Conservation (phyloP, 2,113 vertebrate genomes). For the Sisor rabdophorus region DNA sequence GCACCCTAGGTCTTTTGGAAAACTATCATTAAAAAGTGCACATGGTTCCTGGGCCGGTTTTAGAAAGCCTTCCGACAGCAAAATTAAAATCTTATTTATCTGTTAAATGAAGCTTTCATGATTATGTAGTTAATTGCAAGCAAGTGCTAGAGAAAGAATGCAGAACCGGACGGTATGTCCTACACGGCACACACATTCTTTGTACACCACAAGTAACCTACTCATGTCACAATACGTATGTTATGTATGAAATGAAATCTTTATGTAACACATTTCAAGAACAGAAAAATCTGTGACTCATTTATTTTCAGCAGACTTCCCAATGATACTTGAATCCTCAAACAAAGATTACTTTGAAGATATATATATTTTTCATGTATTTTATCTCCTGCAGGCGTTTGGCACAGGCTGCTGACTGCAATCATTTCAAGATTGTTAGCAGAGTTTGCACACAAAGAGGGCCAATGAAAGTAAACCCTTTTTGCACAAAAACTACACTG, state of each 20-base stretch:
- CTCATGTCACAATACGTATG: neutral
- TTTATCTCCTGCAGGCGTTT: slow-evolving; percentile 38
- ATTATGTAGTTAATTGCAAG: neutral
- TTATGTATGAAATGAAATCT: neutral
- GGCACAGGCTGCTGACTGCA: slow-evolving; percentile 35
- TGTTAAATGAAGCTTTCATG: slow-evolving; percentile 4
- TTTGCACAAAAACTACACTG: neutral
- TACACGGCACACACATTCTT: neutral
- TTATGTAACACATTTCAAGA: slow-evolving; percentile 12
- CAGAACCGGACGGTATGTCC: neutral
- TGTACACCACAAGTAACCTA: neutral
- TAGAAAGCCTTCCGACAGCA: neutral
- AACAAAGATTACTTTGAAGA: slow-evolving; percentile 46
- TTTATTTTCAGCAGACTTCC: slow-evolving; percentile 14
- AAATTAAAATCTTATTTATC: neutral
- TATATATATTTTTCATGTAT: slow-evolving; percentile 46
- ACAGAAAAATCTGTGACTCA: slow-evolving; percentile 14
- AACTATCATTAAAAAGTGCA: slow-evolving; percentile 31
- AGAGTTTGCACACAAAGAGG: slow-evolving; percentile 7
- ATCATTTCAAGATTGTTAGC: slow-evolving; percentile 42
- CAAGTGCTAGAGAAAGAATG: neutral
- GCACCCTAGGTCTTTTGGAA: slow-evolving; percentile 9
- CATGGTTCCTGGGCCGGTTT: neutral
- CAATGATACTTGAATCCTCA: slow-evolving; percentile 4
- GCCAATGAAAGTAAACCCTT: slow-evolving; percentile 22